Conservation (phyloP, 2,797 vertebrate genomes). For the Sardinella longiceps region DNA sequence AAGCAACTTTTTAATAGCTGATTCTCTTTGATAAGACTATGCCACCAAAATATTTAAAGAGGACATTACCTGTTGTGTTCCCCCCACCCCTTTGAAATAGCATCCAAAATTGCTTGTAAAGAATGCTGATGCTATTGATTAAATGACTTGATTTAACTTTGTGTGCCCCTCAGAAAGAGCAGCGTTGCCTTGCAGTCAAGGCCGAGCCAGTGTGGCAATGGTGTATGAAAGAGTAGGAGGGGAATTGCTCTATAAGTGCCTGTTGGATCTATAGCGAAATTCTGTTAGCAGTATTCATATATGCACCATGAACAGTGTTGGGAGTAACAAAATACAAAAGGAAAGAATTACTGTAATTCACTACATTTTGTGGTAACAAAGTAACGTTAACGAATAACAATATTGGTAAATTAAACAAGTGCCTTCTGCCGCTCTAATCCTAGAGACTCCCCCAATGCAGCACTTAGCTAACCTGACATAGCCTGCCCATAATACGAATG, state of each 20-base stretch:
- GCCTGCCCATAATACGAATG: too few relatives aligned
- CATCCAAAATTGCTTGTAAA: not conserved
- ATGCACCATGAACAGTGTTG: too few relatives aligned
- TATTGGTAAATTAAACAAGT: too few relatives aligned
- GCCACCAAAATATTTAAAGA: not conserved
- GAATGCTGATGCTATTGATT: not conserved
- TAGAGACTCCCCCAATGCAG: too few relatives aligned
- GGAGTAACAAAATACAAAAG: too few relatives aligned
- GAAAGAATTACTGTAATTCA: too few relatives aligned
- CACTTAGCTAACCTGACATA: too few relatives aligned
- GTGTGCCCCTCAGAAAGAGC: not conserved
- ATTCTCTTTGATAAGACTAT: slow-evolving; percentile 13
- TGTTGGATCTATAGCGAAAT: too few relatives aligned
- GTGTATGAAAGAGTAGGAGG: not conserved
- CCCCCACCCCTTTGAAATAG: not conserved
- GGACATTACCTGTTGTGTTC: not conserved
- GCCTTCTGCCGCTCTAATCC: too few relatives aligned
- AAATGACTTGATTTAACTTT: not conserved
- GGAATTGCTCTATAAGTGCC: not conserved
- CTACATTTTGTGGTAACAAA: too few relatives aligned
- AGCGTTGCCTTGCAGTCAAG: not conserved
- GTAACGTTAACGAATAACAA: too few relatives aligned
- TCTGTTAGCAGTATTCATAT: too few relatives aligned
- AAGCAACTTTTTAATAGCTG: slow-evolving; percentile 27
- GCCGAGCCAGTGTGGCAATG: not conserved